These are phyloP conservation scores for Archips xylosteana DNA, from an alignment of 2,888 invertebrate species.

Conservation along the genomic window DNA sequence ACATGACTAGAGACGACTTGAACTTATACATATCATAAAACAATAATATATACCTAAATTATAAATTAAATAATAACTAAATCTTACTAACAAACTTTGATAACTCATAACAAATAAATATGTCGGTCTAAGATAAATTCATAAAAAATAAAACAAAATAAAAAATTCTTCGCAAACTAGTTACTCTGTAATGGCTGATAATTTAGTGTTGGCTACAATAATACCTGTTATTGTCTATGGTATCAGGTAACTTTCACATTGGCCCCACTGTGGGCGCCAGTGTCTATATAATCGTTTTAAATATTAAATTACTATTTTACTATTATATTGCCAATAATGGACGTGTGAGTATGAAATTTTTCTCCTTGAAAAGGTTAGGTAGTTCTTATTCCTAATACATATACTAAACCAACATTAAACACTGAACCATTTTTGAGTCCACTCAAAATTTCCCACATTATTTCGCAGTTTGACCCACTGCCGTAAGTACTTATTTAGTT, in stretches of 20 bases:
- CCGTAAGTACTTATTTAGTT: neutral
- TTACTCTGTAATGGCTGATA: neutral
- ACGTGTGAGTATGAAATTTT: constrained; percentile 21
- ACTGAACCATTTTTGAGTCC: neutral
- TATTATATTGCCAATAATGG: constrained; percentile 37
- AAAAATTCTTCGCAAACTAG: neutral
- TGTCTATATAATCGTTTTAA: neutral
- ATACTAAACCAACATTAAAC: neutral
- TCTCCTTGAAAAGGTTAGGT: constrained; percentile 10
- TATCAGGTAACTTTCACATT: constrained; percentile 13
- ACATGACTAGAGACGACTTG: constrained; percentile 4
- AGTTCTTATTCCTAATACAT: neutral
- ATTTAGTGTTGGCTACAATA: neutral
- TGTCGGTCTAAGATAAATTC: neutral
- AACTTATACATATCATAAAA: neutral
- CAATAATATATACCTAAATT: constrained; percentile 2
- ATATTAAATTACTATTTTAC: neutral
- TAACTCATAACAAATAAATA: constrained; percentile 9
- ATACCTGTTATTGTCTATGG: constrained; percentile 15
- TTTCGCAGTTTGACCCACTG: neutral
- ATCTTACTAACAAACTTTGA: constrained; percentile 16
- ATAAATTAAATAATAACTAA: constrained; percentile 11
- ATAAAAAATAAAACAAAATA: neutral
- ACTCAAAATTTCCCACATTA: neutral
- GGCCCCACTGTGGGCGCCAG: constrained; percentile 34